Percentiles rank a stretch among this genome's conserved stretches.
Conservation (phyloP, 2,888 invertebrate genomes). For the Ennomos fuscantarius region DNA sequence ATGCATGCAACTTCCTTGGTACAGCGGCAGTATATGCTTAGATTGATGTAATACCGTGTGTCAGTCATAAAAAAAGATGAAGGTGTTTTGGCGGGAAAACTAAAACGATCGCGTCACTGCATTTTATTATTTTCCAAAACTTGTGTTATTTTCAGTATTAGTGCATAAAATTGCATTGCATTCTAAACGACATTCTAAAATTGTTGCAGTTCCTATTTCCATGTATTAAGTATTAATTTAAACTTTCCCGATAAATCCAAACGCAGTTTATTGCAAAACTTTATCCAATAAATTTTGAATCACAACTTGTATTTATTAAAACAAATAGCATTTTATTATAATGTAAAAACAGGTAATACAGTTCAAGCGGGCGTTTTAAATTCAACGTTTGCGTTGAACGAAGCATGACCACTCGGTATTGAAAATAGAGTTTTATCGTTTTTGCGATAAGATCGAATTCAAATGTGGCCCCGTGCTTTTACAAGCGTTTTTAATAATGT, state of each 20-base stretch:
- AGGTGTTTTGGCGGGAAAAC: too few species aligned
- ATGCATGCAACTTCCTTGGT: too few species aligned
- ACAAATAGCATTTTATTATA: slow-evolving; percentile 42
- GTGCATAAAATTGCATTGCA: too few species aligned
- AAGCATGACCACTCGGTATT: slow-evolving; percentile 32
- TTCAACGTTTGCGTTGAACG: slow-evolving; percentile 50
- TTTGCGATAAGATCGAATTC: slow-evolving; percentile 38
- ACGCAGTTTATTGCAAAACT: slow-evolving; percentile 38
- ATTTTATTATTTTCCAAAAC: too few species aligned
- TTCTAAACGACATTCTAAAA: too few species aligned
- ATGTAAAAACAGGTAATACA: slow-evolving; percentile 35
- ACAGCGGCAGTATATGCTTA: too few species aligned
- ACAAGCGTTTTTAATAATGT: slow-evolving; percentile 78
- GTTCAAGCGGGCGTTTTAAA: slow-evolving; percentile 52
- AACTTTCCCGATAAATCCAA: slow-evolving; percentile 32
- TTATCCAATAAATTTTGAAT: slow-evolving; percentile 41
- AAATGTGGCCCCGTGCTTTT: slow-evolving; percentile 41
- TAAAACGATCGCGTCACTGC: too few species aligned
- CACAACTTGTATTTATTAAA: slow-evolving; percentile 48
- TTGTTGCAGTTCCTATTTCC: neutral
- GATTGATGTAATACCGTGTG: too few species aligned
- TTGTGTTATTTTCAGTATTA: too few species aligned
- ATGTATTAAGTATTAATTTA: slow-evolving; percentile 24
- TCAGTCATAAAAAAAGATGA: too few species aligned
- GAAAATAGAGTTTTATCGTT: slow-evolving; percentile 41